Evolutionary conservation across 53 echinoderm and acorn worm genomes (phyloP).

Genomic region (Echinarachnius parma): DNA sequence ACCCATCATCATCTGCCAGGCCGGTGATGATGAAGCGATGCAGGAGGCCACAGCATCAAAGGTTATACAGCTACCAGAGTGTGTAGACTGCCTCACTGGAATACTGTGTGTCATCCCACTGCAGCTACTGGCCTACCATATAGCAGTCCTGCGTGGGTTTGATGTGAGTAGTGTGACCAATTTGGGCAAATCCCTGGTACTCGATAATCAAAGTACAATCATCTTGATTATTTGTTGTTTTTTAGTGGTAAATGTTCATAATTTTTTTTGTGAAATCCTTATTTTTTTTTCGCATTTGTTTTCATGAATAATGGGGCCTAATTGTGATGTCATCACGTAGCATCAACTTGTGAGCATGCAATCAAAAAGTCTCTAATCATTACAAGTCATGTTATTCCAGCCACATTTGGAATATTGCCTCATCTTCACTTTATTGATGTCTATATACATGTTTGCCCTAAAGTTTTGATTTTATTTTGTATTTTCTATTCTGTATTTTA

Average conservation of each 20-base stretch:
- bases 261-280: too few species aligned
- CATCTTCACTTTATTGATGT: too few species aligned
- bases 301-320: too few species aligned
- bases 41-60: constrained; percentile 53
- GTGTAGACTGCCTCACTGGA: constrained; percentile 85
- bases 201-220: background rate
- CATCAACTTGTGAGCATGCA: too few species aligned
- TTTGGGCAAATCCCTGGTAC: background rate
- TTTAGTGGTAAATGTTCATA: too few species aligned
- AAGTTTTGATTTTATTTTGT: too few species aligned
- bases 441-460: too few species aligned
- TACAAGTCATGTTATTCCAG: too few species aligned
- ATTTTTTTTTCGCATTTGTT: too few species aligned
- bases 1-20: constrained; percentile 86
- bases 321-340: too few species aligned
- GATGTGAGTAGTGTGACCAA: constrained; percentile 61
- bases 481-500: background rate
- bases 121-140: constrained; percentile 94
- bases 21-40: constrained; percentile 69
- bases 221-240: background rate
- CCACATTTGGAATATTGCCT: too few species aligned
- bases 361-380: too few species aligned
- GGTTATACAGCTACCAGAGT: constrained; percentile 66
- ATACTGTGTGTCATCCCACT: constrained; percentile 92
- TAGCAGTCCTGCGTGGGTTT: constrained; percentile 90